These are phyloP conservation scores for Pelagia noctiluca DNA, from an alignment of 30 jellyfish, hydroid and myxozoan genomes.

Conservation along the genomic window DNA sequence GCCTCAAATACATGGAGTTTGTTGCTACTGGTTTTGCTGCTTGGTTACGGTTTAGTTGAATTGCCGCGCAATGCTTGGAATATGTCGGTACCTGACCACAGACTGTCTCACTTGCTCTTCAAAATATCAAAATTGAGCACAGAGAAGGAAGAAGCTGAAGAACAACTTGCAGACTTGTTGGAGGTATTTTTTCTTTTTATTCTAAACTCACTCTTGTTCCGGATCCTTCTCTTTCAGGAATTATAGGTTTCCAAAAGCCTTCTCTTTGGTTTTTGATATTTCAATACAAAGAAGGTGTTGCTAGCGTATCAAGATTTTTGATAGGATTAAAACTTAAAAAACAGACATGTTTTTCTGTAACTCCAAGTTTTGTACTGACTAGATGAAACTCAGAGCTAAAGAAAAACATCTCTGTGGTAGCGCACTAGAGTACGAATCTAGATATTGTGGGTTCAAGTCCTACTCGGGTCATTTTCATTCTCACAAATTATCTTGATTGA, in stretches of 20 bases:
- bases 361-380: too few species aligned
- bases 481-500: neutral
- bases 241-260: neutral
- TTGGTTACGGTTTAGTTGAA: conserved; percentile 98
- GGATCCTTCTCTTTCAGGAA: neutral
- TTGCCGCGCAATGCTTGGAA: conserved; percentile 99
- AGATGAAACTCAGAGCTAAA: too few species aligned
- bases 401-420: too few species aligned
- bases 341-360: too few species aligned
- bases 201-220: neutral
- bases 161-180: conserved; percentile 77
- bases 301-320: neutral
- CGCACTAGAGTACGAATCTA: too few species aligned
- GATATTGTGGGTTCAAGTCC: too few species aligned
- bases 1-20: conserved; percentile 99
- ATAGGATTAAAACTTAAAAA: neutral
- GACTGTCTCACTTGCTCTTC: conserved; percentile 87
- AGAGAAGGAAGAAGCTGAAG: conserved; percentile 97
- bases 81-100: conserved; percentile 82
- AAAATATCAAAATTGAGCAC: conserved; percentile 95
- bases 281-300: neutral
- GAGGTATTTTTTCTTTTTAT: conserved; percentile 25
- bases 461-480: neutral
- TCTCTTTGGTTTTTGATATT: too few species aligned
- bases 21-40: conserved; percentile 86